phyloP scores from a whole-genome alignment of 2,113 vertebrate genomes.

The Zosterops borbonicus region DNA sequence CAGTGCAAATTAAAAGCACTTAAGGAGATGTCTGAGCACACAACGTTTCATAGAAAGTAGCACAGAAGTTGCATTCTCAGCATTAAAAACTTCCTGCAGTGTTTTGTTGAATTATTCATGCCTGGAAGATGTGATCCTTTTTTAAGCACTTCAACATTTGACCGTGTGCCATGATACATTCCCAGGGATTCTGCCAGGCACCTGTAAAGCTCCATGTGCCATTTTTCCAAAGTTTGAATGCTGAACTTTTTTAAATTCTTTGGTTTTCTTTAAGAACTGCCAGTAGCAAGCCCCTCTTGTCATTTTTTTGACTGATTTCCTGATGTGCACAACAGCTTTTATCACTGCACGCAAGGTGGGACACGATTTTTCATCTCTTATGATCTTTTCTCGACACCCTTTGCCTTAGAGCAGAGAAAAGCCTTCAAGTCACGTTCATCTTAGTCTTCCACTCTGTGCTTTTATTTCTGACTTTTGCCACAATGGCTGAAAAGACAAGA shows the following conservation, averaged over 20 bases:
- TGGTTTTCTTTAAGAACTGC: neutral
- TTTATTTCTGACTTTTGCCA: neutral
- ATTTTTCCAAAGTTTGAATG: neutral
- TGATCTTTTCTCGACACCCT: neutral
- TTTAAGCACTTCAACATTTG: neutral
- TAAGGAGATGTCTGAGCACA: neutral
- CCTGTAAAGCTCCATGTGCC: neutral
- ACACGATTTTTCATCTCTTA: neutral
- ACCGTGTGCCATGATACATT: neutral
- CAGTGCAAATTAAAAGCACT: neutral
- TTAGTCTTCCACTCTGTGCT: neutral
- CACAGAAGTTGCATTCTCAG: neutral
- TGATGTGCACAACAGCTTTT: neutral
- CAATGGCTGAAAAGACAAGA: neutral
- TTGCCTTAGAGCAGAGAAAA: constrained; percentile 10
- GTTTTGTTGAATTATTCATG: neutral
- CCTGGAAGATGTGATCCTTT: neutral
- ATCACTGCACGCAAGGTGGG: neutral
- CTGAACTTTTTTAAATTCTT: neutral
- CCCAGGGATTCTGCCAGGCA: neutral
- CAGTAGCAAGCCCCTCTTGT: neutral
- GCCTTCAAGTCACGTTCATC: neutral
- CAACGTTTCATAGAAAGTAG: neutral
- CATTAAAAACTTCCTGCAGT: neutral
- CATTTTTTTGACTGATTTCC: neutral